phyloP scores from a whole-genome alignment of 2,113 vertebrate species.

The Bagarius yarrelli region DNA sequence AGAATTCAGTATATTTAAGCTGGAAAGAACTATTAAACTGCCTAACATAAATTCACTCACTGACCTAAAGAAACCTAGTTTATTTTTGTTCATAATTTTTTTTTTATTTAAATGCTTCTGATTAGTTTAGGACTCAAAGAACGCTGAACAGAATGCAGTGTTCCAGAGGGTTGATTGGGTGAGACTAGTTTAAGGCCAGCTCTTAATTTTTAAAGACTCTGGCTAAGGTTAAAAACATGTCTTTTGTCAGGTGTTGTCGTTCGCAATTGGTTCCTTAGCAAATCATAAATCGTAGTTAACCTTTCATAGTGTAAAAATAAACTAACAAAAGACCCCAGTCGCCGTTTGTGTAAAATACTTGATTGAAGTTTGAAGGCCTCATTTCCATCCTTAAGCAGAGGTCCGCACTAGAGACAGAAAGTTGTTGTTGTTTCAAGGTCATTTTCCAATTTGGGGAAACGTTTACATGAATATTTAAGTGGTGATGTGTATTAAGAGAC shows the following conservation, averaged over 20 bases:
- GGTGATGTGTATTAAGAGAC: background rate
- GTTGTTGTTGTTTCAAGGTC: background rate
- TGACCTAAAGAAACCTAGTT: background rate
- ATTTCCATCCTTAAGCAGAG: background rate
- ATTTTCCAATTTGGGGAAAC: background rate
- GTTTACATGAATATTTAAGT: background rate
- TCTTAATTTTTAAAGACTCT: background rate
- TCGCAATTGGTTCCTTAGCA: background rate
- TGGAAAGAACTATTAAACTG: background rate
- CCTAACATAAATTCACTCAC: background rate
- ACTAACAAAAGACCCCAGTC: background rate
- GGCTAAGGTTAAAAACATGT: background rate
- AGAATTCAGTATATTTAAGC: background rate
- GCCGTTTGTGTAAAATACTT: background rate
- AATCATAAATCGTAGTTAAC: background rate
- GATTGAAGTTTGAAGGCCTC: too few species aligned
- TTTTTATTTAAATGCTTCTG: background rate
- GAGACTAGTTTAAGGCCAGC: background rate
- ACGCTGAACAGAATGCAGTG: background rate
- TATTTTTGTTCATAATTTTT: background rate
- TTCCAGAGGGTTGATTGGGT: background rate
- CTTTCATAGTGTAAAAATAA: background rate
- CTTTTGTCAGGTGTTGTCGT: conserved; percentile 1
- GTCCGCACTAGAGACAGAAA: background rate
- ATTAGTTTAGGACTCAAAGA: conserved; percentile 1